Conservation (phyloP, 2,797 vertebrate species). For the Tragopan temminckii region DNA sequence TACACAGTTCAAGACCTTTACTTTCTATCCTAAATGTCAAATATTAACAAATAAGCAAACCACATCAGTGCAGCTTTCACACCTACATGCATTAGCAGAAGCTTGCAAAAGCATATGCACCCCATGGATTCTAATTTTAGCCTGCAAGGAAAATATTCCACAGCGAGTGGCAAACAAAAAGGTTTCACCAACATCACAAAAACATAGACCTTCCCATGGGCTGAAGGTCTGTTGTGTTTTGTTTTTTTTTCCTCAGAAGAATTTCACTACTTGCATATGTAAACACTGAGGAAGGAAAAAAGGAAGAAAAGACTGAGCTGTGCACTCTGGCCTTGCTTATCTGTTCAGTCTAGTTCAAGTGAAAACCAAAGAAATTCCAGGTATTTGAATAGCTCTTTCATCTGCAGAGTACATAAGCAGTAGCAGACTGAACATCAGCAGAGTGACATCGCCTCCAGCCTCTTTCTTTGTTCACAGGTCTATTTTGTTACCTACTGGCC, state of each 20-base stretch:
- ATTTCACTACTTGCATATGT: background rate
- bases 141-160: background rate
- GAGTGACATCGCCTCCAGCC: background rate
- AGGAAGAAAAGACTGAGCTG: background rate
- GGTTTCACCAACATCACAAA: background rate
- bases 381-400: constrained; percentile 65
- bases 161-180: background rate
- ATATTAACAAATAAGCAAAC: background rate
- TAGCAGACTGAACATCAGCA: background rate
- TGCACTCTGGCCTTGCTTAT: constrained; percentile 1
- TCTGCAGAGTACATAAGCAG: constrained; percentile 5
- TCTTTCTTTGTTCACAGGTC: background rate
- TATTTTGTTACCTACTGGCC: background rate
- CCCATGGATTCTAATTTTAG: background rate
- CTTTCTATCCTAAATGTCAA: background rate
- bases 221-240: background rate
- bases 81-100: background rate
- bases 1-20: background rate
- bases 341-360: constrained; percentile 65
- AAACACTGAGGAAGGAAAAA: background rate
- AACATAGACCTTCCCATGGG: background rate
- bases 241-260: background rate
- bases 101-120: background rate
- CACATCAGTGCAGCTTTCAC: background rate
- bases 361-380: constrained; percentile 53